A percentile compares a stretch with the other conserved stretches of the same genome.
These are phyloP conservation scores for Peromyscus californicus DNA, from an alignment of 2,113 vertebrate genomes.

Conservation along the genomic window DNA sequence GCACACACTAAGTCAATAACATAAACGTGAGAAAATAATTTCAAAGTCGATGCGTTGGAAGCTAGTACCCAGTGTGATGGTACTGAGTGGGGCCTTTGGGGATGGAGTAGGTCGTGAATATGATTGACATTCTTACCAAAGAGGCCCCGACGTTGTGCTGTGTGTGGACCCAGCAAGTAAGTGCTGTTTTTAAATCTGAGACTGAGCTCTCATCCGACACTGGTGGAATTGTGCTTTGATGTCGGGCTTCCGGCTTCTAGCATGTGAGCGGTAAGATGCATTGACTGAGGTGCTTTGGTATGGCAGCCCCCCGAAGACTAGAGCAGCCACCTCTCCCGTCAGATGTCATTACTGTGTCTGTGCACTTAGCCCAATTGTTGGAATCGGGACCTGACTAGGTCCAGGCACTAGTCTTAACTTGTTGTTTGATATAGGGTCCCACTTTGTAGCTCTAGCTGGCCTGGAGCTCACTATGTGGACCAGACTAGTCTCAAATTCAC, in stretches of 20 bases:
- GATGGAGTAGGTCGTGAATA: background rate
- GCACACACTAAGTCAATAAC: background rate
- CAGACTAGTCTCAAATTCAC: background rate
- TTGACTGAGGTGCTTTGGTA: background rate
- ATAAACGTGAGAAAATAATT: background rate
- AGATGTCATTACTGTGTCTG: background rate
- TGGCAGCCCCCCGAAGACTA: background rate
- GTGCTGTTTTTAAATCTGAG: background rate
- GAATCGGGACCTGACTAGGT: background rate
- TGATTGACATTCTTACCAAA: no score
- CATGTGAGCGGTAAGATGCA: background rate
- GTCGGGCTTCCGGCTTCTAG: background rate
- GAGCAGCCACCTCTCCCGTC: accelerated
- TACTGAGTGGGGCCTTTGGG: background rate
- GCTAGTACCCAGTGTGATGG: background rate
- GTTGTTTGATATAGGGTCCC: background rate
- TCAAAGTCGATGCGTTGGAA: background rate
- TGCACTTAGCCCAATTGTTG: no score
- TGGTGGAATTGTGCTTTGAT: background rate
- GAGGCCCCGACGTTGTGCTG: background rate
- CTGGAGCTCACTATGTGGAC: background rate
- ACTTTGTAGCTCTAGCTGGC: background rate
- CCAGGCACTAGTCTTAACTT: background rate
- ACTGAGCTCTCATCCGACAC: background rate
- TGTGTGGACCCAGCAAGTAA: background rate